Conservation (phyloP, 1,140 invertebrate species). For the Physella acuta region DNA sequence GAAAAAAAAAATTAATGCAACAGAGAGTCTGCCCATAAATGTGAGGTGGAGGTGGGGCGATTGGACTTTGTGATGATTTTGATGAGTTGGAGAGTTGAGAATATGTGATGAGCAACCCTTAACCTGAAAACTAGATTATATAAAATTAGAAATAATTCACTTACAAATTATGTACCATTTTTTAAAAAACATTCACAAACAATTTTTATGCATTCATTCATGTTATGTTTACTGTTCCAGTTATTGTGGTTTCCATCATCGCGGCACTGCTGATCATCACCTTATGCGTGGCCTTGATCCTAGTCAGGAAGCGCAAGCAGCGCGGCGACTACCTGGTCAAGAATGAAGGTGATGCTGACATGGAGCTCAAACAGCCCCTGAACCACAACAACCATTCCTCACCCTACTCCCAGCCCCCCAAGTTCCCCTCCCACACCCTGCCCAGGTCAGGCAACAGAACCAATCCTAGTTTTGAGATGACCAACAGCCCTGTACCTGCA, state of each 20-base stretch:
- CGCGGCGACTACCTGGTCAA: slow-evolving; percentile 31
- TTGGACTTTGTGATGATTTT: too few relatives aligned
- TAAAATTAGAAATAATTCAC: too few relatives aligned
- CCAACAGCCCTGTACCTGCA: slow-evolving; percentile 26
- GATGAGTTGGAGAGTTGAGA: too few relatives aligned
- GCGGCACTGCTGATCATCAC: slow-evolving; percentile 39
- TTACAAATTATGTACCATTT: too few relatives aligned
- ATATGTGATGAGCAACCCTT: too few relatives aligned
- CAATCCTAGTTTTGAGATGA: not conserved
- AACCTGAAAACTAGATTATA: too few relatives aligned
- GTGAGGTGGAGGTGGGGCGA: too few relatives aligned
- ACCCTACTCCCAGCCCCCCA: slow-evolving; percentile 12
- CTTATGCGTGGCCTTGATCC: slow-evolving; percentile 40
- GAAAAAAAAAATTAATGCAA: too few relatives aligned
- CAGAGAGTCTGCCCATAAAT: too few relatives aligned
- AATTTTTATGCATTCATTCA: too few relatives aligned
- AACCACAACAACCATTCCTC: slow-evolving; percentile 31
- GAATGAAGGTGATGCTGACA: slow-evolving; percentile 40
- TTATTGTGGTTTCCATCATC: slow-evolving; percentile 38
- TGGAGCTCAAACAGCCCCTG: slow-evolving; percentile 48
- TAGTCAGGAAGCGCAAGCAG: slow-evolving; percentile 32
- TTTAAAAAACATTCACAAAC: too few relatives aligned
- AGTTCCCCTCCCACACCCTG: slow-evolving; percentile 23
- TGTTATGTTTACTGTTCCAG: slow-evolving; percentile 34
- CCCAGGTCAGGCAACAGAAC: slow-evolving; percentile 11